A percentile compares a stretch with the other conserved stretches of the same genome.
phyloP scores from a whole-genome alignment of 2,888 invertebrate species.

The Drosophila ustulata region DNA sequence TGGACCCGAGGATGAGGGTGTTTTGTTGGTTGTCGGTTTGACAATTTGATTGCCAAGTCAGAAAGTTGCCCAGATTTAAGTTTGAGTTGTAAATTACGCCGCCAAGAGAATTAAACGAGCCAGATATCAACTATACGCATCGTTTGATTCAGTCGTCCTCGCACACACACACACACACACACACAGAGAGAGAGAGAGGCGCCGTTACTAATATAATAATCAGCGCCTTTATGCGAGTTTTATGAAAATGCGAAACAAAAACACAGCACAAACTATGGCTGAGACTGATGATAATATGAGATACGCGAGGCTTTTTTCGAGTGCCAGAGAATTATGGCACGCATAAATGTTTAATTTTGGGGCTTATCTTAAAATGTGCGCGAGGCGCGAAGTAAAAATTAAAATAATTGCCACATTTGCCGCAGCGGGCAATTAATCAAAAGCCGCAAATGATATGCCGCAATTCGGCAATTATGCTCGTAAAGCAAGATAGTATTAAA shows the following conservation, averaged over 20 bases:
- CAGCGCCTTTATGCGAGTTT: conserved; percentile 63
- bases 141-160: conserved; percentile 26
- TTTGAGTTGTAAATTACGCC: conserved; percentile 71
- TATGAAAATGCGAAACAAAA: conserved; percentile 61
- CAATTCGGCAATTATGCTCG: conserved; percentile 59
- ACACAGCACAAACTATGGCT: conserved; percentile 3
- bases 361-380: conserved; percentile 69
- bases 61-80: conserved; percentile 54
- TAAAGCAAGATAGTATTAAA: conserved; percentile 24
- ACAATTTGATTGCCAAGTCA: conserved; percentile 56
- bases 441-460: conserved; percentile 64
- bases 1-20: conserved; percentile 4
- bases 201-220: conserved; percentile 52
- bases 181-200: conserved; percentile 40
- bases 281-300: conserved; percentile 24
- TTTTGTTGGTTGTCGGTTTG: conserved; percentile 43
- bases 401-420: conserved; percentile 80
- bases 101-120: conserved; percentile 54
- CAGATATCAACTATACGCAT: conserved; percentile 72
- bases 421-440: conserved; percentile 72
- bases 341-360: conserved; percentile 65
- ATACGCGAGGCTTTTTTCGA: conserved; percentile 15
- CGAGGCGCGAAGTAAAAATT: conserved; percentile 49
- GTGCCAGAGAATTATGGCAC: conserved; percentile 50
- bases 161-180: not conserved